phyloP scores from a whole-genome alignment of 2,888 invertebrate genomes.

The Cryptocephalus primarius region DNA sequence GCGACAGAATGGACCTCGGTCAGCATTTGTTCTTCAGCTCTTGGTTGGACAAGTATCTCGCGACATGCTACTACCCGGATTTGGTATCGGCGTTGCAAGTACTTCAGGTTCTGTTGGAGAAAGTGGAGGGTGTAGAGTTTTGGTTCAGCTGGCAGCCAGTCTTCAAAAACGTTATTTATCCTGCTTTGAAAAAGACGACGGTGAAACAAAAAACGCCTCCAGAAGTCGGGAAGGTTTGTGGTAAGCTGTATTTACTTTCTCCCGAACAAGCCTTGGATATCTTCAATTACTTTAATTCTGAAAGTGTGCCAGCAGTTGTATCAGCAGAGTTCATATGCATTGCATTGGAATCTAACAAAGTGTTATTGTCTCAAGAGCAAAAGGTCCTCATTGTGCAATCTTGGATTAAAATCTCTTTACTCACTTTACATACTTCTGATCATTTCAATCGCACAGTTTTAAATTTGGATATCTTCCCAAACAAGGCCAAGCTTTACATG shows the following conservation, averaged over 20 bases:
- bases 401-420: slow-evolving; percentile 29
- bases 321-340: slow-evolving; percentile 21
- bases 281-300: slow-evolving; percentile 22
- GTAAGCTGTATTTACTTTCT: slow-evolving; percentile 20
- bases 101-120: slow-evolving; percentile 21
- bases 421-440: slow-evolving; percentile 19
- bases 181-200: slow-evolving; percentile 23
- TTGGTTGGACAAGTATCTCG: slow-evolving; percentile 30
- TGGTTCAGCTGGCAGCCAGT: slow-evolving; percentile 27
- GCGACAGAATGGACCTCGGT: slow-evolving; percentile 22
- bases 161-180: slow-evolving; percentile 24
- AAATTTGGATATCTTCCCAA: slow-evolving; percentile 23
- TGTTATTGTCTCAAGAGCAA: slow-evolving; percentile 19
- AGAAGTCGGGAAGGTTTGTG: slow-evolving; percentile 27
- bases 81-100: slow-evolving; percentile 23
- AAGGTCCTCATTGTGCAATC: slow-evolving; percentile 26
- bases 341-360: slow-evolving; percentile 20
- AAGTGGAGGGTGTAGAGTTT: slow-evolving; percentile 15
- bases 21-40: slow-evolving; percentile 28
- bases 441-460: slow-evolving; percentile 22
- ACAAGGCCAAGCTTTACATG: slow-evolving; percentile 15
- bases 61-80: slow-evolving; percentile 26
- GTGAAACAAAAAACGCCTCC: slow-evolving; percentile 15
- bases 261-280: slow-evolving; percentile 17
- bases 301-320: slow-evolving; percentile 22